These are phyloP conservation scores for Arenaria interpres DNA, from an alignment of 2,113 vertebrate genomes.

Conservation along the genomic window DNA sequence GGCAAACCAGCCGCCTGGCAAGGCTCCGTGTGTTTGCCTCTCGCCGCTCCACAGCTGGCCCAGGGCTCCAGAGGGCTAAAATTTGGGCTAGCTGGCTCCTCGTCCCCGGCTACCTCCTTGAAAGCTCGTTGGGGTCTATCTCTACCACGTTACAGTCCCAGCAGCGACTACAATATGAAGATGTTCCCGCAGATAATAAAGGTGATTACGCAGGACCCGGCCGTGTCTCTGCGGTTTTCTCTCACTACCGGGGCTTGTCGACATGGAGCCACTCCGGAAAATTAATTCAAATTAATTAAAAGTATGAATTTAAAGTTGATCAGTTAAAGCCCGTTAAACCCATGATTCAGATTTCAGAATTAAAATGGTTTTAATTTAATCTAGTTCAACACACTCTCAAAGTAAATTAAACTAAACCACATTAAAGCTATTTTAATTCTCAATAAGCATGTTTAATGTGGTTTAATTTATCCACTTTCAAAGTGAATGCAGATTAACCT, in stretches of 20 bases:
- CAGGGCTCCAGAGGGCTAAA: not conserved
- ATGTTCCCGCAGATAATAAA: not conserved
- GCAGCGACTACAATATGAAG: not conserved
- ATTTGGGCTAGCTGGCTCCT: not conserved
- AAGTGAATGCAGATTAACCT: not conserved
- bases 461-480: slow-evolving; percentile 23
- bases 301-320: not conserved
- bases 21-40: not conserved
- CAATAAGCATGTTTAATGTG: slow-evolving; percentile 24
- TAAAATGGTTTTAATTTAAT: slow-evolving; percentile 12
- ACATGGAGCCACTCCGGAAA: not conserved
- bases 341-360: not conserved
- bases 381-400: not conserved
- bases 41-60: not conserved
- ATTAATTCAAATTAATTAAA: not conserved
- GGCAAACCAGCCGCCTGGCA: not conserved
- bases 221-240: not conserved
- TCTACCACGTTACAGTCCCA: not conserved
- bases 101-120: fast-evolving
- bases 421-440: slow-evolving; percentile 15
- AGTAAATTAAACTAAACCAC: slow-evolving; percentile 18
- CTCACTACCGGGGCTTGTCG: not conserved
- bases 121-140: fast-evolving
- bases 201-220: not conserved
- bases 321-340: not conserved